These are phyloP conservation scores for Macaria notata DNA, from an alignment of 2,888 invertebrate species.

Conservation along the genomic window DNA sequence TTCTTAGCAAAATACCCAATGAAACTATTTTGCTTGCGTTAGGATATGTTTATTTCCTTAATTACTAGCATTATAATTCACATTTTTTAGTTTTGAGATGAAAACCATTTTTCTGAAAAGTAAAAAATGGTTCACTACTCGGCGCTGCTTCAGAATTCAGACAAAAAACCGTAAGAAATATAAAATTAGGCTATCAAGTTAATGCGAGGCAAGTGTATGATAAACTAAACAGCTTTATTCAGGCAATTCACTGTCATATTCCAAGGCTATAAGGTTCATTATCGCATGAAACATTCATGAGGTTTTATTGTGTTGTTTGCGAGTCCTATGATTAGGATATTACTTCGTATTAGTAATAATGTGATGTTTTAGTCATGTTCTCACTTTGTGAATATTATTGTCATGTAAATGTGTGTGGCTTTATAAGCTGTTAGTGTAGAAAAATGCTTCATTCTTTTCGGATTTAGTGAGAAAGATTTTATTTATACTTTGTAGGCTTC, in stretches of 20 bases:
- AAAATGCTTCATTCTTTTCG: too few relatives aligned
- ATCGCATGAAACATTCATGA: constrained; percentile 18
- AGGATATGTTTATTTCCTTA: too few relatives aligned
- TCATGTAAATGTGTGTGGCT: not conserved
- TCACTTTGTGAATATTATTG: not conserved
- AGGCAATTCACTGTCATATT: constrained; percentile 16
- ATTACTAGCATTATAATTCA: too few relatives aligned
- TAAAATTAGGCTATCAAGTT: constrained; percentile 17
- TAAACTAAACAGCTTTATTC: constrained; percentile 11
- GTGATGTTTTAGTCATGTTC: constrained; percentile 7
- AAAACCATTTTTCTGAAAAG: too few relatives aligned
- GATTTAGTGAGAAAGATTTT: too few relatives aligned
- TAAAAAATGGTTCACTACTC: too few relatives aligned
- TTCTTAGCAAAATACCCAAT: too few relatives aligned
- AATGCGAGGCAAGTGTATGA: constrained; percentile 17
- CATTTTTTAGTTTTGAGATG: too few relatives aligned
- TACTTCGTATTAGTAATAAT: constrained; percentile 13
- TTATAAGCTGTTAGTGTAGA: too few relatives aligned
- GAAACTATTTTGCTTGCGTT: too few relatives aligned
- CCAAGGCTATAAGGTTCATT: constrained; percentile 7
- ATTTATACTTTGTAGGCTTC: too few relatives aligned
- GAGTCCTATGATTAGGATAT: constrained; percentile 18
- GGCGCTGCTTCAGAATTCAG: not conserved
- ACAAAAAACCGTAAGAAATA: constrained; percentile 7
- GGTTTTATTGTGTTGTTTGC: constrained; percentile 18